These are phyloP conservation scores for Sarcoramphus papa DNA, from an alignment of 2,797 vertebrate species.

Conservation along the genomic window DNA sequence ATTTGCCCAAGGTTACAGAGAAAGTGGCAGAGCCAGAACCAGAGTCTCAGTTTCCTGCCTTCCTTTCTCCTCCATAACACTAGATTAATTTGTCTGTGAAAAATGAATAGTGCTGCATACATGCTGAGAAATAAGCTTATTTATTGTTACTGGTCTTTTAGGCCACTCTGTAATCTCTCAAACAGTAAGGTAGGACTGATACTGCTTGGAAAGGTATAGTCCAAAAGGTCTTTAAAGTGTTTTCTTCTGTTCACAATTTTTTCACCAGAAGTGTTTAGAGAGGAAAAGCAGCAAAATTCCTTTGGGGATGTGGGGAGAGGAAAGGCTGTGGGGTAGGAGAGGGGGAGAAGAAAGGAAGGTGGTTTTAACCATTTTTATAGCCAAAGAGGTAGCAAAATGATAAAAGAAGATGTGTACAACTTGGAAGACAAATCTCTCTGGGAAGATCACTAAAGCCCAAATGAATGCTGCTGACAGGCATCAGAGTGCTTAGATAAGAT, in stretches of 20 bases:
- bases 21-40: neutral
- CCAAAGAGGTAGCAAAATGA: neutral
- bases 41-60: neutral
- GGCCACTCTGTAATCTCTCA: neutral
- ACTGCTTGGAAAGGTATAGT: neutral
- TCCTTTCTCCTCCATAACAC: neutral
- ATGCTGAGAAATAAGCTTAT: neutral
- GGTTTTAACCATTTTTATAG: neutral
- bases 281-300: neutral
- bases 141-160: neutral
- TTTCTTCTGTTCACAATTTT: neutral
- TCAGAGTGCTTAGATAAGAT: conserved; percentile 42
- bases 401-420: neutral
- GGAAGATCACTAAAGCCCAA: conserved; percentile 25
- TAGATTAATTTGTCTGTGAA: neutral
- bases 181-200: neutral
- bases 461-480: conserved; percentile 38
- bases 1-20: conserved; percentile 11
- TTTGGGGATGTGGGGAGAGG: neutral
- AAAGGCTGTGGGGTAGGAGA: neutral
- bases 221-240: neutral
- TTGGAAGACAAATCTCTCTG: conserved; percentile 42
- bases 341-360: neutral
- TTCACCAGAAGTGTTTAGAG: neutral
- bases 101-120: neutral